These are phyloP conservation scores for Alethe castanea DNA, from an alignment of 2,113 vertebrate genomes.

Conservation along the genomic window DNA sequence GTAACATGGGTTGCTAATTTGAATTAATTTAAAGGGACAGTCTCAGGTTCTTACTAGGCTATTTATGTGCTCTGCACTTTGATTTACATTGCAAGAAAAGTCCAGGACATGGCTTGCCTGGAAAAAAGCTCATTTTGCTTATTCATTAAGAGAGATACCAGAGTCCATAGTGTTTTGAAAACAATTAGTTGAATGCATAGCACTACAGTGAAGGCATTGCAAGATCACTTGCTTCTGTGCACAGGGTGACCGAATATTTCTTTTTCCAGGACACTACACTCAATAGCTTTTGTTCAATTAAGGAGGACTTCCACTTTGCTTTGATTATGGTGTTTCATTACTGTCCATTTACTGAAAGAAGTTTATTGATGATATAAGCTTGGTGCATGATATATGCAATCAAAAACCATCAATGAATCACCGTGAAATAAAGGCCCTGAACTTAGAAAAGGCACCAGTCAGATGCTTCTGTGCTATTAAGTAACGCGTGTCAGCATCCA, in stretches of 20 bases:
- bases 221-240: neutral
- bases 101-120: neutral
- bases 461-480: neutral
- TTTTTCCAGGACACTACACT: neutral
- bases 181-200: neutral
- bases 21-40: neutral
- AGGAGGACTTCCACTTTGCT: neutral
- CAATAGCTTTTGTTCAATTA: neutral
- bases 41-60: neutral
- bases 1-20: neutral
- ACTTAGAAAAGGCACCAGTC: neutral
- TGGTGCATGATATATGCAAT: neutral
- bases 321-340: neutral
- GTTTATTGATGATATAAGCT: neutral
- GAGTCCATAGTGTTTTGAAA: neutral
- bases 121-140: neutral
- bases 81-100: neutral
- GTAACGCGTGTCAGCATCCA: neutral
- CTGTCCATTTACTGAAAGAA: neutral
- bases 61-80: neutral
- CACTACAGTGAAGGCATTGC: neutral
- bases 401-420: neutral
- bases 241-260: neutral
- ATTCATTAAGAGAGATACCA: constrained; percentile 9
- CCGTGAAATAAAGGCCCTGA: neutral